Evolutionary conservation across 30 jellyfish, hydroid and myxozoan species (phyloP).

Genomic region (Cassiopea andromeda): DNA sequence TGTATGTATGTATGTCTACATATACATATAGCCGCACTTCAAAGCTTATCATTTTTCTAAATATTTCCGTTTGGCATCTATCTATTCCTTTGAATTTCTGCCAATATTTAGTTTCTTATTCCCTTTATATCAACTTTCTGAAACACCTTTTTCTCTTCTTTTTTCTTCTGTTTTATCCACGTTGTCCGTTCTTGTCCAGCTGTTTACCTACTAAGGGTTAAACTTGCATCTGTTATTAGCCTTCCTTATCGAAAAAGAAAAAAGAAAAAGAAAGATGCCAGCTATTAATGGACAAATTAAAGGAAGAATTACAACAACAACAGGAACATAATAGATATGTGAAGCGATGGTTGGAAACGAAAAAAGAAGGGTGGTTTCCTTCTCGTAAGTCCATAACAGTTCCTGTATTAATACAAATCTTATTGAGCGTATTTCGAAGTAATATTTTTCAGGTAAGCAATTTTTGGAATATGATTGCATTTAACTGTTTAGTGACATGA

Average conservation of each 20-base stretch:
- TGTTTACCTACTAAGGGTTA: too few species aligned
- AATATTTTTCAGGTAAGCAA: not conserved
- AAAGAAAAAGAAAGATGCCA: slow-evolving; percentile 95
- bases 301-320: slow-evolving; percentile 82
- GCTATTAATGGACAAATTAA: slow-evolving; percentile 79
- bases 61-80: too few species aligned
- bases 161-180: too few species aligned
- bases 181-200: too few species aligned
- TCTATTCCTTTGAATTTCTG: too few species aligned
- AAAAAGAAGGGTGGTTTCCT: slow-evolving; percentile 97
- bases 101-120: too few species aligned
- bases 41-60: too few species aligned
- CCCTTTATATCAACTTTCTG: too few species aligned
- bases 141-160: too few species aligned
- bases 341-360: slow-evolving; percentile 89
- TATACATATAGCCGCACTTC: too few species aligned
- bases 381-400: slow-evolving; percentile 69
- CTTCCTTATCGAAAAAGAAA: slow-evolving; percentile 82
- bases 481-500: not conserved
- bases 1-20: too few species aligned
- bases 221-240: slow-evolving; percentile 51
- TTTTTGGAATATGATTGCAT: not conserved
- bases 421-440: not conserved
- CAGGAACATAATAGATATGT: slow-evolving; percentile 84
- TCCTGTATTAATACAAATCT: not conserved